Evolutionary conservation across 2,888 invertebrate species (phyloP).

Genomic region (Chrysolina oricalcia): DNA sequence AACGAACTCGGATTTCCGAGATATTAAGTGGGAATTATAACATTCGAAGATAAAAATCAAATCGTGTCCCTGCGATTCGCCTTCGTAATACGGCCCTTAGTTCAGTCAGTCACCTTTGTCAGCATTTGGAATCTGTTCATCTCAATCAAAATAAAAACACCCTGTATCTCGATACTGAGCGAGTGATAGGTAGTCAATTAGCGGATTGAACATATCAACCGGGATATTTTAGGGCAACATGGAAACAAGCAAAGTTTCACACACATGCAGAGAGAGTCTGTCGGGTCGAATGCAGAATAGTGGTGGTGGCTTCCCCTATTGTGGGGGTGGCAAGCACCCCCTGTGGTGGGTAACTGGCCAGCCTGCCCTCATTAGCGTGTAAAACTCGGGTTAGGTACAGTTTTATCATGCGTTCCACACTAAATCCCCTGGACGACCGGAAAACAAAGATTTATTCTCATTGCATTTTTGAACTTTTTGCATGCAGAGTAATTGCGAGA

Average conservation of each 20-base stretch:
- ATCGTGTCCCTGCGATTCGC: too few species aligned
- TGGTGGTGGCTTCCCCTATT: conserved; percentile 46
- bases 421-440: conserved; percentile 50
- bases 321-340: conserved; percentile 57
- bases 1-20: too few species aligned
- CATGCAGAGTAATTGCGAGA: conserved; percentile 39
- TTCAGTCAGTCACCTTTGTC: too few species aligned
- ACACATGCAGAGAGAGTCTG: conserved; percentile 35
- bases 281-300: conserved; percentile 40
- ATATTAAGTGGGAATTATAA: too few species aligned
- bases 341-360: conserved; percentile 73
- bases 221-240: conserved; percentile 41
- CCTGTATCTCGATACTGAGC: conserved; percentile 34
- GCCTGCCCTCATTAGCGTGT: conserved; percentile 72
- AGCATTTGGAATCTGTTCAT: too few species aligned
- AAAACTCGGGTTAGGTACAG: conserved; percentile 72
- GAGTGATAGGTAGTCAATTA: conserved; percentile 44
- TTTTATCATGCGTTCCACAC: conserved; percentile 69
- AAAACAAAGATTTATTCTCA: conserved; percentile 61
- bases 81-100: too few species aligned
- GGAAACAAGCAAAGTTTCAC: conserved; percentile 46
- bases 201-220: conserved; percentile 40
- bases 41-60: too few species aligned
- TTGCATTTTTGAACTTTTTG: conserved; percentile 55
- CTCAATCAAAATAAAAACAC: background rate